Conservation (phyloP, 2,888 invertebrate genomes). For the Drosophila rubida region DNA sequence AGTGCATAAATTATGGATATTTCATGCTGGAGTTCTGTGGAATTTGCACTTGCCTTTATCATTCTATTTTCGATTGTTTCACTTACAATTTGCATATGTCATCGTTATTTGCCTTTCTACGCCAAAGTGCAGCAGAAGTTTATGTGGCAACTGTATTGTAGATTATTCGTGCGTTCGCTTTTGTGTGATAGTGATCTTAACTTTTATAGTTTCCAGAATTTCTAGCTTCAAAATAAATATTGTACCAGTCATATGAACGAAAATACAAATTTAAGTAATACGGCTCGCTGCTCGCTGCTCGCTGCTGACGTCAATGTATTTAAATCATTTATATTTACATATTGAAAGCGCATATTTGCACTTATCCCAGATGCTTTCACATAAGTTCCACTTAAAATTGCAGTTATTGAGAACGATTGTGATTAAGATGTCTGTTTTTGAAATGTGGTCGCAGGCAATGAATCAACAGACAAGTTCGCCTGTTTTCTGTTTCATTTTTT, state of each 20-base stretch:
- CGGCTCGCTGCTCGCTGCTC: no score
- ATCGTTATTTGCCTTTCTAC: neutral
- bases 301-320: neutral
- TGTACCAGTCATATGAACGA: neutral
- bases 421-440: constrained; percentile 3
- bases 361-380: constrained; percentile 8
- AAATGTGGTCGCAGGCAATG: neutral
- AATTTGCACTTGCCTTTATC: neutral
- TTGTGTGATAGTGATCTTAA: neutral
- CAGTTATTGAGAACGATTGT: constrained; percentile 1
- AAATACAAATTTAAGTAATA: neutral
- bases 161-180: neutral
- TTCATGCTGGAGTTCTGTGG: neutral
- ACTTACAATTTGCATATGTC: neutral
- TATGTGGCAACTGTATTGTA: no score
- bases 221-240: neutral
- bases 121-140: no score
- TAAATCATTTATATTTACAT: constrained; percentile 4
- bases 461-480: constrained; percentile 3
- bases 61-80: neutral
- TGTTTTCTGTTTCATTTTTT: no score
- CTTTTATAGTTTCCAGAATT: no score
- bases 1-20: neutral
- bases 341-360: neutral
- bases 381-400: neutral